Evolutionary conservation across 2,113 vertebrate species (phyloP).

Genomic region (Haemorhous mexicanus): DNA sequence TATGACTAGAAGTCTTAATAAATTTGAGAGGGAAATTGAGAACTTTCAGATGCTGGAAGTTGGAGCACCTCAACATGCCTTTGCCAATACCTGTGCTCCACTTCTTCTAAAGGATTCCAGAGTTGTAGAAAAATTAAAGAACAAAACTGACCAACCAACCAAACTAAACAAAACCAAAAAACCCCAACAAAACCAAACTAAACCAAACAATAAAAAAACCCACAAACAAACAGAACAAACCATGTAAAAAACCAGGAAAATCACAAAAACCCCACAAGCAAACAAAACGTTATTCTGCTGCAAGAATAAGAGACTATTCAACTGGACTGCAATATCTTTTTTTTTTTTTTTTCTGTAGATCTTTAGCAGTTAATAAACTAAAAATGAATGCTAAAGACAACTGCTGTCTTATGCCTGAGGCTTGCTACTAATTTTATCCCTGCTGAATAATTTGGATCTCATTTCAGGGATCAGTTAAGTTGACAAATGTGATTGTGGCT

Average conservation of each 20-base stretch:
- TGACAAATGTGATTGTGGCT: not conserved
- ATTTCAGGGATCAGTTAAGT: constrained; percentile 17
- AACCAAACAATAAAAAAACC: not conserved
- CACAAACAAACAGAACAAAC: accelerated
- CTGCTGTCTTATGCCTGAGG: not conserved
- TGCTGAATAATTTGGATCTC: not conserved
- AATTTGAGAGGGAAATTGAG: not conserved
- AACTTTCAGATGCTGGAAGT: not conserved
- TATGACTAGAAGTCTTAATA: not conserved
- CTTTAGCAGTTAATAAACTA: not conserved
- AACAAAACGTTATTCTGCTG: not conserved
- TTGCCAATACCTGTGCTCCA: accelerated
- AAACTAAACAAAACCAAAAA: not conserved
- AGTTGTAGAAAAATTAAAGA: not conserved
- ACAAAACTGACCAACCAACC: not conserved
- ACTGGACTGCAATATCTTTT: not conserved
- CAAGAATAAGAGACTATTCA: not conserved
- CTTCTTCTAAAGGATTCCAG: not conserved
- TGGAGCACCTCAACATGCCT: not conserved
- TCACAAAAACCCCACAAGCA: not conserved
- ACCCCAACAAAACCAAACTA: not conserved
- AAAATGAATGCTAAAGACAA: not conserved
- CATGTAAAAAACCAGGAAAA: not conserved
- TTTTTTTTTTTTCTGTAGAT: not conserved
- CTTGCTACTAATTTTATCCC: constrained; percentile 1